Evolutionary conservation across 1,140 invertebrate species (phyloP).

Genomic region (Lucilia cuprina): DNA sequence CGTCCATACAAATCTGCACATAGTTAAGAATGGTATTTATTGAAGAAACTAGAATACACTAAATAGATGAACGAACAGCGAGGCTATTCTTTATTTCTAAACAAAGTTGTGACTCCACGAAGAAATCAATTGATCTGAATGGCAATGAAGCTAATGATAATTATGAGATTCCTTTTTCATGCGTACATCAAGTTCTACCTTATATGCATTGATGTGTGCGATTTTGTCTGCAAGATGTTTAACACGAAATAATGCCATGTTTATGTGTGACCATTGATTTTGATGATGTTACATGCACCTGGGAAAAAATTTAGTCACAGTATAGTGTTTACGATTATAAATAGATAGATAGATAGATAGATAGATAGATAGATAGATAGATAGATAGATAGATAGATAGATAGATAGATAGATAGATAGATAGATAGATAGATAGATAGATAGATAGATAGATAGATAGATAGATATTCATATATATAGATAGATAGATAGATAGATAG

Average conservation of each 20-base stretch:
- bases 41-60: no score
- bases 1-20: background rate
- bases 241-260: background rate
- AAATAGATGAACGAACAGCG: background rate
- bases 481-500: no score
- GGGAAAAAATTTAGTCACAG: no score
- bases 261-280: background rate
- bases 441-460: no score
- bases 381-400: no score
- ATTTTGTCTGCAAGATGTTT: background rate
- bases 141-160: background rate
- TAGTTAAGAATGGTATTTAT: no score
- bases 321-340: no score
- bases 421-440: no score
- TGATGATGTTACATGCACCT: background rate
- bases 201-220: background rate
- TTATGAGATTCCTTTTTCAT: background rate
- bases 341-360: no score
- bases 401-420: no score
- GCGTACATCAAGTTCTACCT: background rate
- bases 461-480: no score
- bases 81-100: background rate
- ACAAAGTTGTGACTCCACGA: background rate
- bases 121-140: background rate
- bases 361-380: no score